Evolutionary conservation across 2,888 invertebrate species (phyloP).

Genomic region (Patella caerulea): DNA sequence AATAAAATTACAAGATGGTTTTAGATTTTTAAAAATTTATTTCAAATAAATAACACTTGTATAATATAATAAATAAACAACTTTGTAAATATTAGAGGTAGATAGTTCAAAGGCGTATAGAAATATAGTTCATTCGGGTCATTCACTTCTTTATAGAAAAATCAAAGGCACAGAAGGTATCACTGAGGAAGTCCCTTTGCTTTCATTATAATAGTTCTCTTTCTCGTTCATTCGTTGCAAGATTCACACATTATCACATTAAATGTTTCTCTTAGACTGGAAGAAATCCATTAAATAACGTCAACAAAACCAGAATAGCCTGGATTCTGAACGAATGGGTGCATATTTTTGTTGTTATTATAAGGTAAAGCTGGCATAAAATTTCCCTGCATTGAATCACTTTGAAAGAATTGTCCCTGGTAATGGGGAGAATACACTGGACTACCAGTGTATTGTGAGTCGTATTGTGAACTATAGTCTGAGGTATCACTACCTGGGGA

Average conservation of each 20-base stretch:
- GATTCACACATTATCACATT: slow-evolving; percentile 1
- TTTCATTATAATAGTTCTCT: background rate
- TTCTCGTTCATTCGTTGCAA: background rate
- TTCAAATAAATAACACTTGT: slow-evolving; percentile 7
- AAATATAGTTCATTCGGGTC: background rate
- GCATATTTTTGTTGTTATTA: slow-evolving; percentile 3
- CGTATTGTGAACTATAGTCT: slow-evolving; percentile 15
- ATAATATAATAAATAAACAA: slow-evolving; percentile 6
- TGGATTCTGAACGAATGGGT: background rate
- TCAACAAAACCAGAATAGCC: background rate
- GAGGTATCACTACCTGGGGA: slow-evolving; percentile 24
- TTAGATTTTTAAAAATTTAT: background rate
- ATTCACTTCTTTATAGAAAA: background rate
- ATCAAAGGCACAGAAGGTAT: background rate
- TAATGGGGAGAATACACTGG: slow-evolving; percentile 10
- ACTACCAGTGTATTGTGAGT: slow-evolving; percentile 12
- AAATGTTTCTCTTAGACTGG: background rate
- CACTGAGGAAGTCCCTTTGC: background rate
- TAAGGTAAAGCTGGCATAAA: background rate
- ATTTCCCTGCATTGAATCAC: slow-evolving; percentile 4
- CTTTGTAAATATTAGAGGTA: background rate
- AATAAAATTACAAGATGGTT: background rate
- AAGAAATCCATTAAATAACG: background rate
- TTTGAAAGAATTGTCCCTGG: background rate
- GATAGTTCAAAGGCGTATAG: background rate